Base-by-base conservation (phyloP, 2,888 invertebrate species). In the Cinara cedri region DNA sequence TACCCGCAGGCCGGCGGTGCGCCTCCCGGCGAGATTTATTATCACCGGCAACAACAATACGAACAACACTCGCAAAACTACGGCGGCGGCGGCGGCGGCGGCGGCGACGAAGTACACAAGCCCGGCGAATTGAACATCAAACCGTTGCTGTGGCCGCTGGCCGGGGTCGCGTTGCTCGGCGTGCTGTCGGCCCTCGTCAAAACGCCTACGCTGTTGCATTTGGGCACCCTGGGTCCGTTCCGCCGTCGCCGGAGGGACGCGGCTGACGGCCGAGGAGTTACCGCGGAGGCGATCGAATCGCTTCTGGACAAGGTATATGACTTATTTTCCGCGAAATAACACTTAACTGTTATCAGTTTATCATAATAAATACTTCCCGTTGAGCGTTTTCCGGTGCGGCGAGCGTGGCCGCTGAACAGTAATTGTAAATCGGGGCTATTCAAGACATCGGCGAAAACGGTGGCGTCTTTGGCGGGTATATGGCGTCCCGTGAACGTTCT, bases 111-210 rank as follows among this genome's bases (percentile, higher is more conserved):
- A 44, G 42, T 44, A 1, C 21, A 44, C n/a, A 10, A n/a, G 16
- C 71, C 54, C 34, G 74, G 51, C 49, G 81, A 82, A 66, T 81
- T 82, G 13, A 81, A 82, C 21, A 34, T 83, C 34, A 90, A 90
- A 86, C 88, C 90, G 62, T 86, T 91, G 55, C 85, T 92, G 70
- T 89, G 91, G 85, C 93, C 93, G 0, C 86, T 94, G 82, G 93
- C 93, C 1, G 93, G 93, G 26, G 90, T 93, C 63, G 93, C 93
- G 0, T 87, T 94, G n/a, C 86, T 92, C 68, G 93, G 93, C 54
- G 93, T 93, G 46, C 93, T 93, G 1, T 93, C 93, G 26, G 91
- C 93, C 19, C 87, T 93, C 81, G 91, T 92, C 75, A 89, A 89
- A 83, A 93, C 93, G 86, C 94, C 94, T 6, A 88, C 93, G 72